Evolutionary conservation across 2,888 invertebrate genomes (phyloP).

Genomic region (Lasioglossum marginatum): DNA sequence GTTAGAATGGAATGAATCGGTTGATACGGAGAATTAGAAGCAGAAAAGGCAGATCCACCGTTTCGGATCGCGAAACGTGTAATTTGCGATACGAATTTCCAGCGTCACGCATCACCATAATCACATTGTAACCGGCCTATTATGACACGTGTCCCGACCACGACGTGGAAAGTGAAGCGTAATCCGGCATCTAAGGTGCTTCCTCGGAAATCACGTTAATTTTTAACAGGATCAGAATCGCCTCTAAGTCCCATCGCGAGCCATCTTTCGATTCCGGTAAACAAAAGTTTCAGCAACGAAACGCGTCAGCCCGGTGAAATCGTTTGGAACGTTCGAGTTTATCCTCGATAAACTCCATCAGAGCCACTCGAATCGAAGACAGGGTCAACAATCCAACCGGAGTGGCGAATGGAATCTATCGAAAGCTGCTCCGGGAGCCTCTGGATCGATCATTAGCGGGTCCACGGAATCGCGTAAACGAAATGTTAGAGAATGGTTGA

Average conservation of each 20-base stretch:
- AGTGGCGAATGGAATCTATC: not conserved
- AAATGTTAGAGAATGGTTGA: not conserved
- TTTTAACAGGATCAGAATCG: constrained; percentile 54
- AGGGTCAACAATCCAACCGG: not conserved
- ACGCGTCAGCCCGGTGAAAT: not conserved
- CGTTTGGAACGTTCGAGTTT: constrained; percentile 3
- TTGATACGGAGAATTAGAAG: not conserved
- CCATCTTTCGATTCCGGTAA: constrained; percentile 8
- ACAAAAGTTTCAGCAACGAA: not conserved
- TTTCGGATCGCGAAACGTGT: not conserved
- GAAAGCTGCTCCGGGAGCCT: too few species aligned
- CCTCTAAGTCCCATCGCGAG: not conserved
- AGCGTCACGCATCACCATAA: not conserved
- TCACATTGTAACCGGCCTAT: not conserved
- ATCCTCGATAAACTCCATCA: not conserved
- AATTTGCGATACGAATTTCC: not conserved
- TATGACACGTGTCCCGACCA: constrained; percentile 26
- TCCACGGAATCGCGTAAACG: not conserved
- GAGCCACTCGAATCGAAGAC: not conserved
- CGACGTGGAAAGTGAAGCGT: constrained; percentile 32
- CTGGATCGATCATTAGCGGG: not conserved
- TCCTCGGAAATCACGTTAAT: constrained; percentile 57
- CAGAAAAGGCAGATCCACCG: not conserved
- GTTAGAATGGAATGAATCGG: rapidly evolving
- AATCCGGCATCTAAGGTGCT: constrained; percentile 54